Evolutionary conservation across 2,888 invertebrate species (phyloP), one percentile per base, ranked within the genome.

Genomic region (Lampropteryx suffumata): DNA sequence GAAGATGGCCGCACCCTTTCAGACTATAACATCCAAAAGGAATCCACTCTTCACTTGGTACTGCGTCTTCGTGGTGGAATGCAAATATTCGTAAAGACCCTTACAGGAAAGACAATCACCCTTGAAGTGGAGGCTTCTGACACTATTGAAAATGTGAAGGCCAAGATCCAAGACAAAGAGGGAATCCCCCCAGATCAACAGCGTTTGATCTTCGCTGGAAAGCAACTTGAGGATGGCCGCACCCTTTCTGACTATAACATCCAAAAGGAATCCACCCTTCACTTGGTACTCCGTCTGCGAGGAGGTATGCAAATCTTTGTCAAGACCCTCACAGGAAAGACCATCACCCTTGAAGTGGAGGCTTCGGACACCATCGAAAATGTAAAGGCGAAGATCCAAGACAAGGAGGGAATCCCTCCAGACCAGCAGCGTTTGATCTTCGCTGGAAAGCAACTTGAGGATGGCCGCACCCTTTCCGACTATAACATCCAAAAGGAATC

Each of bases 401-500:
- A 82, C 34, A 82, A 82, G 34, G 82, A 82, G 14, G 82, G 82
- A 0, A 82, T 82, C 1, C 82, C 82, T 0, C 82, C 82, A 47
- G 82, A 82, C 55, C 82, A 82, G 49, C 82, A 82, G 64, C 56
- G 82, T 1, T 40, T 82, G 0, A 82, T 82, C 52, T 82, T 82
- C 1, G 82, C 82, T 3, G 76, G 85, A 0, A 85, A 85, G 10
- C 85, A 85, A 13, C 17, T 85, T 0, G 85, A 85, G 43, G 85
- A 85, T 62, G 85, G 85, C 0, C 82, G 85, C 27, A 85, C 84
- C 0, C 61, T 85, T 0, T 84, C 84, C 0, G 85, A 85, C 41
- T 85, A 85, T 33, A 85, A 85, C 8, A 85, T 85, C 3, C 85
- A 85, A 4, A 85, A 85, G 1, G 85, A 85, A 17, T 84, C 84